Evolutionary conservation across 2,797 vertebrate genomes (phyloP), one percentile per base, ranked within the genome.

Genomic region (Masticophis lateralis): DNA sequence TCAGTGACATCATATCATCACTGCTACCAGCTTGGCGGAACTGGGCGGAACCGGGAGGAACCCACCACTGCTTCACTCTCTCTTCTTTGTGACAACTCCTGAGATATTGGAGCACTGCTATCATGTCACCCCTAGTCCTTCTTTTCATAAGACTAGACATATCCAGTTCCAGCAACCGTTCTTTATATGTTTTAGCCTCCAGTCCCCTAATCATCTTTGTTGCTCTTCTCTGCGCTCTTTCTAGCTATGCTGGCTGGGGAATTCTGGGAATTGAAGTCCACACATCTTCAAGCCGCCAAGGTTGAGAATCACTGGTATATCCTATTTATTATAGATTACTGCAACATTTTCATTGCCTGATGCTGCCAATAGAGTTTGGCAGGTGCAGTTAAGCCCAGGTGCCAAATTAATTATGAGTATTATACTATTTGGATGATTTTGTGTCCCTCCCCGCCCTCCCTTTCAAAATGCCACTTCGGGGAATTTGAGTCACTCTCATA

Each of bases 291-390:
- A 69, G 16, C 63, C 1, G 13, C 63, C n/a, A 69, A 69, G 63
- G n/a, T 32, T 69, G n/a, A 69, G n/a, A 69, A 69, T 16, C 63
- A 16, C n/a, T 69, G 69, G 37, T 43, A 43, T 25, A 83, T 83
- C 20, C 74, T 47, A 43, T 83, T 83, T 83, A 83, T 47, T 83
- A 47, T 43, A 83, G 37, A 83, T 83, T 83, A 83, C 74, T 83
- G 74, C 74, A 91, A 87, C 94, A 93, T 53, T 74, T 95, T 43
- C 28, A 47, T 89, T 51, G 47, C 27, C 37, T 43, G 20, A 83
- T 83, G 74, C 37, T 83, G 74, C 74, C 74, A 83, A 5, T 47
- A 25, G 37, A 12, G 20, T 47, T 83, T 83, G 74, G 74, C 74
- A 79, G 74, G 43, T 43, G 32, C 74, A 79, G 37, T 43, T 47